Percentiles rank a stretch among this genome's conserved stretches.
Conservation (phyloP, 2,113 vertebrate species). For the Edolisoma coerulescens region DNA sequence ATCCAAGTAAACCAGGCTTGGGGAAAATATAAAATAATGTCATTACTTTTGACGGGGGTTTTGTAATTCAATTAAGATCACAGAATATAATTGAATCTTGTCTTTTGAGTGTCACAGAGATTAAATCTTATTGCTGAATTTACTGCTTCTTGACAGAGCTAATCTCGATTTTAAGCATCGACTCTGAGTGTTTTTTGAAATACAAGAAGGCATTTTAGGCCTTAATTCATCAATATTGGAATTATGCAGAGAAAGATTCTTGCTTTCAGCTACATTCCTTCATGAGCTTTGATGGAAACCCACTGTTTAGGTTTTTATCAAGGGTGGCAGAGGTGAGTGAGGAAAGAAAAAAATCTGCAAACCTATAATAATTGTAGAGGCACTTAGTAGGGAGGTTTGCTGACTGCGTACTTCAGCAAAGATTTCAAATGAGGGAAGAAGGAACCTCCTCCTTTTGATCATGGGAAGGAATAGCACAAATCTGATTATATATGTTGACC, state of each 20-base stretch:
- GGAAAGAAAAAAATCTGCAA: neutral
- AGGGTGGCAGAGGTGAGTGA: neutral
- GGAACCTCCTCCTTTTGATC: slow-evolving; percentile 52
- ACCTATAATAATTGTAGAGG: neutral
- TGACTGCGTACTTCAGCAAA: slow-evolving; percentile 48
- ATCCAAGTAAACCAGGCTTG: slow-evolving; percentile 23
- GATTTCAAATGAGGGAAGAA: slow-evolving; percentile 48
- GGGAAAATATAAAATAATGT: slow-evolving; percentile 66
- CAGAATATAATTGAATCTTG: slow-evolving; percentile 65
- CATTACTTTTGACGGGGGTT: slow-evolving; percentile 46
- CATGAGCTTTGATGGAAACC: slow-evolving; percentile 25
- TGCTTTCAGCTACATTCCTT: slow-evolving; percentile 42
- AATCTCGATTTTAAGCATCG: slow-evolving; percentile 51
- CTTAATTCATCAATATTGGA: slow-evolving; percentile 51
- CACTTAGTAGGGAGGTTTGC: slow-evolving; percentile 30
- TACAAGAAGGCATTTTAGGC: slow-evolving; percentile 26
- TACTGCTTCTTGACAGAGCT: slow-evolving; percentile 53
- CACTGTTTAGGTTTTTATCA: slow-evolving; percentile 28
- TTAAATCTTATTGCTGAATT: slow-evolving; percentile 68
- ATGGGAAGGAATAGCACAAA: slow-evolving; percentile 59
- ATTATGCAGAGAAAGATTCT: slow-evolving; percentile 14
- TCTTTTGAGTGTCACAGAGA: slow-evolving; percentile 64
- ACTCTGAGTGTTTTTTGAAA: slow-evolving; percentile 39
- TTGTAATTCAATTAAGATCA: slow-evolving; percentile 69
- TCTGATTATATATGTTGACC: slow-evolving; percentile 63